Percentiles rank a stretch among this genome's conserved stretches.
phyloP scores from a whole-genome alignment of 23 tunicate species.

The Diplosoma virens region DNA sequence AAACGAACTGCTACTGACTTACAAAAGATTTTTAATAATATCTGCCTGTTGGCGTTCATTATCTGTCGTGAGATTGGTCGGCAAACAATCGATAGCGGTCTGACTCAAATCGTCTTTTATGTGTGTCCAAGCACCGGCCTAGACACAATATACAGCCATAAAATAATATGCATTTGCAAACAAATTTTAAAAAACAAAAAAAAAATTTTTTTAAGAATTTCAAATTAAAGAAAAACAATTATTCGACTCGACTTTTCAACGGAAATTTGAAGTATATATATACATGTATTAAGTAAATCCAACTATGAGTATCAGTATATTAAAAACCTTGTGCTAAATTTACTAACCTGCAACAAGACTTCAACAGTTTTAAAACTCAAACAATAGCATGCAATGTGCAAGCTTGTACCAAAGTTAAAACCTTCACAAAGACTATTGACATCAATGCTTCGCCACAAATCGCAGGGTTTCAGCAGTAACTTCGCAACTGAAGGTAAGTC shows the following conservation, averaged over 20 bases:
- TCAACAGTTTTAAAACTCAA: slow-evolving; percentile 43
- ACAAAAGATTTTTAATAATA: slow-evolving; percentile 29
- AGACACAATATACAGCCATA: too few relatives aligned
- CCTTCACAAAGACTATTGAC: slow-evolving; percentile 64
- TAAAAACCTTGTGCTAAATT: too few relatives aligned
- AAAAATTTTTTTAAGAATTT: too few relatives aligned
- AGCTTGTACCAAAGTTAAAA: slow-evolving; percentile 66
- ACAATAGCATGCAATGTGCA: slow-evolving; percentile 67
- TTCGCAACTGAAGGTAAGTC: slow-evolving; percentile 37
- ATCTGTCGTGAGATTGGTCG: slow-evolving; percentile 12
- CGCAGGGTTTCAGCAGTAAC: slow-evolving; percentile 31
- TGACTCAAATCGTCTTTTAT: slow-evolving; percentile 52
- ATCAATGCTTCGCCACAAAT: slow-evolving; percentile 2
- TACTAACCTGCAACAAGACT: slow-evolving; percentile 59
- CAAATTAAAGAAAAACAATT: too few relatives aligned
- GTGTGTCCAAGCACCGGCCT: slow-evolving; percentile 52
- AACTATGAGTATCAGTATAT: too few relatives aligned
- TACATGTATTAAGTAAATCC: too few relatives aligned
- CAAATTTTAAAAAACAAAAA: too few relatives aligned
- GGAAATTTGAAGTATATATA: too few relatives aligned
- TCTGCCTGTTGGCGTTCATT: slow-evolving; percentile 25
- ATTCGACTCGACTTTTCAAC: too few relatives aligned
- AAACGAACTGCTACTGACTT: neutral
- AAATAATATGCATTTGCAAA: too few relatives aligned
- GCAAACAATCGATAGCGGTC: slow-evolving; percentile 54